phyloP scores from a whole-genome alignment of 2,797 vertebrate species.

The Cetoscarus ocellatus region DNA sequence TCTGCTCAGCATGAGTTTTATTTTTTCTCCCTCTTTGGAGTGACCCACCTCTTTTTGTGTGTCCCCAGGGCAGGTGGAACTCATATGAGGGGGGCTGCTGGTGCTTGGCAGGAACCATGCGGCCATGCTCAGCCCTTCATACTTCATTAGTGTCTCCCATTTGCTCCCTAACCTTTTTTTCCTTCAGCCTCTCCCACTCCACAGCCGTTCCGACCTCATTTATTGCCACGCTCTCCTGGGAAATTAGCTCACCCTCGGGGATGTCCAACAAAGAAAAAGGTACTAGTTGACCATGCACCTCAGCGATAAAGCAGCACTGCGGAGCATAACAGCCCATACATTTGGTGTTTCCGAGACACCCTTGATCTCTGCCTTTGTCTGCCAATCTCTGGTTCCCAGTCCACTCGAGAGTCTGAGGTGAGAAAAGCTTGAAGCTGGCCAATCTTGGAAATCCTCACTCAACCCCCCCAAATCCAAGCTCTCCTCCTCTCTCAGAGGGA shows the following conservation, averaged over 20 bases:
- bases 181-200: slow-evolving; percentile 26
- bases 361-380: slow-evolving; percentile 2
- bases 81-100: slow-evolving; percentile 29
- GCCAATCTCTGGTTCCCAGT: not conserved
- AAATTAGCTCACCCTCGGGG: slow-evolving; percentile 50
- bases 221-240: slow-evolving; percentile 58
- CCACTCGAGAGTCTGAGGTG: slow-evolving; percentile 5
- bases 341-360: not conserved
- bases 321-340: slow-evolving; percentile 4
- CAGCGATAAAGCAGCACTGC: not conserved
- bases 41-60: slow-evolving; percentile 41
- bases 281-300: slow-evolving; percentile 12
- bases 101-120: slow-evolving; percentile 71
- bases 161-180: slow-evolving; percentile 48
- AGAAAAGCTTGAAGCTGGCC: not conserved
- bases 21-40: slow-evolving; percentile 7
- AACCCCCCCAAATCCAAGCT: not conserved
- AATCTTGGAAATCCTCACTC: slow-evolving; percentile 20
- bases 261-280: slow-evolving; percentile 47
- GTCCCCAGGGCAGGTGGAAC: slow-evolving; percentile 60
- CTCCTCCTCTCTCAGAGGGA: not conserved
- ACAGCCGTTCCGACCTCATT: slow-evolving; percentile 52
- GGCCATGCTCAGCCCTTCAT: slow-evolving; percentile 77
- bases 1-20: slow-evolving; percentile 19
- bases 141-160: slow-evolving; percentile 78